phyloP scores from a whole-genome alignment of 2,888 invertebrate genomes.

The Notodonta dromedarius region DNA sequence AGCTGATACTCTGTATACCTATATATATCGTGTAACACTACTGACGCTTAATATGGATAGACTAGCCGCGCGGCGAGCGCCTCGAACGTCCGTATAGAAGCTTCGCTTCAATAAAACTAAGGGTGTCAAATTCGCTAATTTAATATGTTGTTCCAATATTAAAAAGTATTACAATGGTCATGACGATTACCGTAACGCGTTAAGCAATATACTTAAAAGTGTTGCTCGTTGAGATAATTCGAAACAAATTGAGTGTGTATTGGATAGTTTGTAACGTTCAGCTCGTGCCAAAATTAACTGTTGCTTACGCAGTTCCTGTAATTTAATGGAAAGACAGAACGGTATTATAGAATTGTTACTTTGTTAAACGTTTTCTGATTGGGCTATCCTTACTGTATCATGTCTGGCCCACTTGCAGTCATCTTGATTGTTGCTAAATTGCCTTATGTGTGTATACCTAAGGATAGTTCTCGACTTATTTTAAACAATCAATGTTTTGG shows the following conservation, averaged over 20 bases:
- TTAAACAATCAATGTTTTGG: not conserved
- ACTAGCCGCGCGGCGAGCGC: too few species aligned
- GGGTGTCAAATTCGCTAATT: constrained; percentile 34
- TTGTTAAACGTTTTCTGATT: too few species aligned
- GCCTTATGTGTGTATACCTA: too few species aligned
- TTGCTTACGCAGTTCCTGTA: too few species aligned
- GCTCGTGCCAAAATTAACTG: constrained; percentile 30
- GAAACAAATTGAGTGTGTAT: constrained; percentile 46
- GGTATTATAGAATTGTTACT: not conserved
- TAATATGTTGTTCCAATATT: constrained; percentile 31
- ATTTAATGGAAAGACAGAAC: too few species aligned
- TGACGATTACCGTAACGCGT: constrained; percentile 60
- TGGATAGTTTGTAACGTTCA: constrained; percentile 17
- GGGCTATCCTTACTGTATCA: too few species aligned
- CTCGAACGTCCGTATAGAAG: too few species aligned
- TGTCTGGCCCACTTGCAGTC: too few species aligned
- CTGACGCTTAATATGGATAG: too few species aligned
- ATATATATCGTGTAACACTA: too few species aligned
- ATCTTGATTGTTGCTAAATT: too few species aligned
- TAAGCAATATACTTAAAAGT: constrained; percentile 46
- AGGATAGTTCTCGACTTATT: not conserved
- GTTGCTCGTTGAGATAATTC: constrained; percentile 39
- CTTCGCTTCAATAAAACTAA: not conserved
- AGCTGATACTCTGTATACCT: too few species aligned
- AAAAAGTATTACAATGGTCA: constrained; percentile 51